Evolutionary conservation across 1,140 invertebrate species (phyloP).

Genomic region (Bombus consobrinus): DNA sequence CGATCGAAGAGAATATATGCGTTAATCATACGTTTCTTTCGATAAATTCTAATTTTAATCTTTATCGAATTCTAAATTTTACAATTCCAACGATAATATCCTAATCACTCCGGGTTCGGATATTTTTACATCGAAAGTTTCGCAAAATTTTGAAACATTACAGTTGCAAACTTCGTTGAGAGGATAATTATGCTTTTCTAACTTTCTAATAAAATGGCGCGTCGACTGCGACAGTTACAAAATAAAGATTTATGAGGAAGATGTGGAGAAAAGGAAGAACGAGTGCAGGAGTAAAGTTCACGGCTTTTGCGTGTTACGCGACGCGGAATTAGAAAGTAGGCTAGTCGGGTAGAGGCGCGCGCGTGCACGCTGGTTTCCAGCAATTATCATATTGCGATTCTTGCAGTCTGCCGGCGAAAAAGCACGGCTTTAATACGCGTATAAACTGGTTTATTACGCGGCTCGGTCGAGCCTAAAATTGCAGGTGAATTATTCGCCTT

Average conservation of each 20-base stretch:
- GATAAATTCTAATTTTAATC: too few relatives aligned
- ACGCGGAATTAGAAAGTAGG: conserved; percentile 59
- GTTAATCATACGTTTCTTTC: too few relatives aligned
- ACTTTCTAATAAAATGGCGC: background rate
- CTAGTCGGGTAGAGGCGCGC: conserved; percentile 44
- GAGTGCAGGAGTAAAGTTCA: conserved; percentile 12
- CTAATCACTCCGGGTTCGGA: too few relatives aligned
- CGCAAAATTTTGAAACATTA: too few relatives aligned
- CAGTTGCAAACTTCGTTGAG: too few relatives aligned
- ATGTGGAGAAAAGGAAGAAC: background rate
- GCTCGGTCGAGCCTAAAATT: conserved; percentile 58
- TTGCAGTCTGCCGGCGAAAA: conserved; percentile 38
- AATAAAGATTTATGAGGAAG: background rate
- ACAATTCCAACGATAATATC: too few relatives aligned
- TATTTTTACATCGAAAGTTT: too few relatives aligned
- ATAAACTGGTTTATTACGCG: conserved; percentile 52
- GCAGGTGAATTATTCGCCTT: conserved; percentile 43
- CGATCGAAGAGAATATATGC: too few relatives aligned
- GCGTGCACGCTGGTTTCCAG: conserved; percentile 11
- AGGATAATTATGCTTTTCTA: too few relatives aligned
- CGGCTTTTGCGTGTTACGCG: background rate
- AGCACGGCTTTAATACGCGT: conserved; percentile 46
- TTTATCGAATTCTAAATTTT: too few relatives aligned
- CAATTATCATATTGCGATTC: conserved; percentile 50
- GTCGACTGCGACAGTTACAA: background rate